Conservation (phyloP, 2,888 invertebrate species). For the Maniola hyperantus region DNA sequence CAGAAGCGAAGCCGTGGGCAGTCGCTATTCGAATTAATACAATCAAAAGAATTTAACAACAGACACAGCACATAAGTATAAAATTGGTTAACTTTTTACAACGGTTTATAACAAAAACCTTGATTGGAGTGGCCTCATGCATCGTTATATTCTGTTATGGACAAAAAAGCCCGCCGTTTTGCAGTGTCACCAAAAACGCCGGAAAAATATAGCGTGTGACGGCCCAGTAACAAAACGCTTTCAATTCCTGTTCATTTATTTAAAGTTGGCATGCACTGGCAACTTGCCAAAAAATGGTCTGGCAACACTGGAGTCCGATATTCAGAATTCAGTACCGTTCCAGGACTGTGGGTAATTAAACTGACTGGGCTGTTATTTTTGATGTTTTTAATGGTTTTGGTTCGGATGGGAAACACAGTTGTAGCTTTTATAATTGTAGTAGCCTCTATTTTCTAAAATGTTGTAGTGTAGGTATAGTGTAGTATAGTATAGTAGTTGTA, state of each 20-base stretch:
- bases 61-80: too few species aligned
- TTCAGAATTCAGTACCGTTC: conserved; percentile 44
- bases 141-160: not conserved
- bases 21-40: too few species aligned
- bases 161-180: conserved; percentile 7
- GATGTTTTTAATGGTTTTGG: not conserved
- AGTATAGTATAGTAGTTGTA: too few species aligned
- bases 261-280: conserved; percentile 49
- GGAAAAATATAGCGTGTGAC: conserved; percentile 50
- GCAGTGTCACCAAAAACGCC: not conserved
- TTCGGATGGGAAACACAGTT: not conserved
- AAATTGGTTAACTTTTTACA: not conserved
- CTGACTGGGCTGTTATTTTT: not conserved
- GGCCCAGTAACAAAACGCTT: conserved; percentile 57
- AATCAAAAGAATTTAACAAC: too few species aligned
- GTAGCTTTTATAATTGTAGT: too few species aligned
- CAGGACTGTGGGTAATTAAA: conserved; percentile 5
- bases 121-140: not conserved
- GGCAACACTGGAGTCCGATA: conserved; percentile 46
- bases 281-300: conserved; percentile 50
- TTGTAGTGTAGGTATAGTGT: too few species aligned
- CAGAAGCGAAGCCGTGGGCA: too few species aligned
- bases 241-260: conserved; percentile 57
- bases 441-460: too few species aligned
- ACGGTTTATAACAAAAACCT: not conserved